phyloP scores from a whole-genome alignment of 2,797 vertebrate genomes.

The Aldrovandia affinis region DNA sequence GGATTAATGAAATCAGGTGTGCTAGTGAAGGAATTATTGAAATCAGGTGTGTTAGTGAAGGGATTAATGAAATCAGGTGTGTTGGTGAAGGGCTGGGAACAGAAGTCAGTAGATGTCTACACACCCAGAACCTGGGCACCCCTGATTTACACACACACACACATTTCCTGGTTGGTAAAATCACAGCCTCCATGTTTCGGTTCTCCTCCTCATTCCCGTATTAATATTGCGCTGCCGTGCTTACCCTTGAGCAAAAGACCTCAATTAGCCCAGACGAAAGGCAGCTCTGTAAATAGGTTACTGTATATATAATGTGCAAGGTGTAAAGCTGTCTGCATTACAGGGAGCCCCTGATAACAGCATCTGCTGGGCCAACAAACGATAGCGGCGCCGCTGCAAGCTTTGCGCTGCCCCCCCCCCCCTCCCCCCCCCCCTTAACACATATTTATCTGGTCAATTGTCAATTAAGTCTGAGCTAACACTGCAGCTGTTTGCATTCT shows the following conservation, averaged over 20 bases:
- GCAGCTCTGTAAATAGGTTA: slow-evolving; percentile 12
- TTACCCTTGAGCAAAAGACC: slow-evolving; percentile 25
- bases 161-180: no score
- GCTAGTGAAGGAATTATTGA: no score
- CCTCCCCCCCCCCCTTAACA: slow-evolving; percentile 18
- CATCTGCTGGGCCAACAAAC: slow-evolving; percentile 13
- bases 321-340: not conserved
- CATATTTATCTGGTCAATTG: slow-evolving; percentile 31
- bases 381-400: not conserved
- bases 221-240: not conserved
- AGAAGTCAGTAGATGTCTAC: no score
- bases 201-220: not conserved
- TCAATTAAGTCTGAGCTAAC: slow-evolving; percentile 25
- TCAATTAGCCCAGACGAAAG: slow-evolving; percentile 26
- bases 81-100: no score
- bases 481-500: slow-evolving; percentile 22
- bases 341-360: slow-evolving; percentile 1
- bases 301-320: slow-evolving; percentile 12
- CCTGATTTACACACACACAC: no score
- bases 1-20: no score
- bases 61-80: no score
- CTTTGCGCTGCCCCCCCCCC: slow-evolving; percentile 6
- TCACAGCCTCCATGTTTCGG: not conserved
- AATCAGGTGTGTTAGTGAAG: no score
- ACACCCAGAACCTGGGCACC: no score